Evolutionary conservation across 2,888 invertebrate species (phyloP).

Genomic region (Caenorhabditis sp.): DNA sequence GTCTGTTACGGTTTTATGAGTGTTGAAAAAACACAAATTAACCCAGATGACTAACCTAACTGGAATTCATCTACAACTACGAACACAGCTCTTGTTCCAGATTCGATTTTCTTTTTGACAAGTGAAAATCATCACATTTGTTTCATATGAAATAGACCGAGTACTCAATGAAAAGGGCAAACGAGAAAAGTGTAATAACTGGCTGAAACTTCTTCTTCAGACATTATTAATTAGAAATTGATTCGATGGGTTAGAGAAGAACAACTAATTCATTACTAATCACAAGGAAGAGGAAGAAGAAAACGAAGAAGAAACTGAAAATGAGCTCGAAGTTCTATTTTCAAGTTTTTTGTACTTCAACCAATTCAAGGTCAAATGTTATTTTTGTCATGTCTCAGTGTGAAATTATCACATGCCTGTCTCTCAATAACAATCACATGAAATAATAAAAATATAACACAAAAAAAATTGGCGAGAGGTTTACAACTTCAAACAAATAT

Average conservation of each 20-base stretch:
- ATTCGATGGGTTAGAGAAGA: neutral
- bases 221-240: neutral
- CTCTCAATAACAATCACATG: neutral
- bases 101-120: no score
- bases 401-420: neutral
- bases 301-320: no score
- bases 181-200: neutral
- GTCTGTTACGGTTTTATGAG: neutral
- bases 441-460: neutral
- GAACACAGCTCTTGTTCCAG: no score
- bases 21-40: neutral
- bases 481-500: slow-evolving; percentile 11
- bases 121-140: neutral
- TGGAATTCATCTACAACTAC: neutral
- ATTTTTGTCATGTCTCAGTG: neutral
- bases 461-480: neutral
- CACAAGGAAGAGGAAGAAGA: no score
- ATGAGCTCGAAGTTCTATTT: no score
- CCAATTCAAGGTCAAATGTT: neutral
- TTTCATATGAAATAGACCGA: neutral
- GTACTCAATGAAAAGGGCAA: neutral
- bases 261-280: no score
- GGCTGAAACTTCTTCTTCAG: neutral
- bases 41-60: neutral
- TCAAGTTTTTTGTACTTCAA: neutral